These are phyloP conservation scores for Gibbula magus DNA, from an alignment of 2,888 invertebrate species.

Conservation along the genomic window DNA sequence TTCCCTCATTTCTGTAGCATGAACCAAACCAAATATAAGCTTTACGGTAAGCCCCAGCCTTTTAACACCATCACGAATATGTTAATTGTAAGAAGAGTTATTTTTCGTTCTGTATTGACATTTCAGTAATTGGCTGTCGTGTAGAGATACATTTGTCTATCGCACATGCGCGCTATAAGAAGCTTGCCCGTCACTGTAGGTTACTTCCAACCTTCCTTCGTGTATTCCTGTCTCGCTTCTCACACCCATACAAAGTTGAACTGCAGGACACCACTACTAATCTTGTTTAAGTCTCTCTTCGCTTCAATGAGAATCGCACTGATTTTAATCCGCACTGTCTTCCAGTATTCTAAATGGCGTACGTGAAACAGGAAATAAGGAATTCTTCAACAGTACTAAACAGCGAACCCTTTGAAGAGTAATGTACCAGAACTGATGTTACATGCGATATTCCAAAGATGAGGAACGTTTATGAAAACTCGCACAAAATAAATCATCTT, in stretches of 20 bases:
- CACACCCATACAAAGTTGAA: too few relatives aligned
- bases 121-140: not conserved
- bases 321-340: not conserved
- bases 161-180: too few relatives aligned
- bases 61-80: not conserved
- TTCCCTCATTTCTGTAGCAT: too few relatives aligned
- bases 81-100: not conserved
- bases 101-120: not conserved
- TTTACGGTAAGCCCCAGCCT: too few relatives aligned
- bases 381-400: not conserved
- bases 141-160: too few relatives aligned
- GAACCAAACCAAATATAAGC: too few relatives aligned
- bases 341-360: not conserved
- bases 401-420: not conserved
- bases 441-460: conserved; percentile 8
- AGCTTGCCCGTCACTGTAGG: too few relatives aligned
- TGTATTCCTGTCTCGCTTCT: too few relatives aligned
- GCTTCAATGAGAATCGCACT: not conserved
- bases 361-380: not conserved
- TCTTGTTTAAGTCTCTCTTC: not conserved
- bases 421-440: not conserved
- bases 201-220: too few relatives aligned
- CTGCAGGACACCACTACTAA: too few relatives aligned
- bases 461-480: not conserved
- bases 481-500: conserved; percentile 1